Conservation (phyloP, 2,797 vertebrate genomes). For the Neosalanx taihuensis region DNA sequence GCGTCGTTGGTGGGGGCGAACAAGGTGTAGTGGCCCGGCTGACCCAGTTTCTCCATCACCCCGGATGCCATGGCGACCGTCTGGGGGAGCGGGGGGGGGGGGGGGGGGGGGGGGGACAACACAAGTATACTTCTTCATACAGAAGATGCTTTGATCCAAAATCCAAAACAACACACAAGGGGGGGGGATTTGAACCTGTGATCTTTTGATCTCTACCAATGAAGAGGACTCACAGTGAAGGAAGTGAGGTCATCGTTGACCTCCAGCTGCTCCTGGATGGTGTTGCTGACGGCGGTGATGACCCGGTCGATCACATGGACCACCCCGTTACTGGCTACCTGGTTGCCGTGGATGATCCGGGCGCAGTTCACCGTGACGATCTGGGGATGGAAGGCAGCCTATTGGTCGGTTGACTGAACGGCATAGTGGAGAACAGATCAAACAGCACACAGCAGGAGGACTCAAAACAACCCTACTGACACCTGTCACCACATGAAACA, state of each 20-base stretch:
- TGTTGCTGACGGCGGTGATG: conserved; percentile 77
- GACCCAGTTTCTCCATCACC: conserved; percentile 76
- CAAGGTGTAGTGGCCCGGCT: conserved; percentile 87
- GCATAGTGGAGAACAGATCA: background rate
- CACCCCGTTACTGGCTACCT: conserved; percentile 93
- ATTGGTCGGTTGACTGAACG: background rate
- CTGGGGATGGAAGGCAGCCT: conserved; percentile 56
- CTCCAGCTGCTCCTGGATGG: conserved; percentile 83
- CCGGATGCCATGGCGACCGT: conserved; percentile 72
- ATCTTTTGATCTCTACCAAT: too few species aligned
- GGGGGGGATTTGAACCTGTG: too few species aligned
- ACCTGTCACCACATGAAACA: too few species aligned
- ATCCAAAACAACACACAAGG: too few species aligned
- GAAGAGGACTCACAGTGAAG: conserved; percentile 74
- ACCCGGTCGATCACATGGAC: conserved; percentile 93
- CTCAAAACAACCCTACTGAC: too few species aligned
- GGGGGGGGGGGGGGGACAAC: too few species aligned
- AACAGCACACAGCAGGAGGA: too few species aligned
- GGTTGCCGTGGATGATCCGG: conserved; percentile 89
- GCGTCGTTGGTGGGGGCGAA: conserved; percentile 93
- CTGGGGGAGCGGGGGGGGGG: conserved; percentile 56
- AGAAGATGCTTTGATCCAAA: too few species aligned
- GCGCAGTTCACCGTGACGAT: conserved; percentile 97
- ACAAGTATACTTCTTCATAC: too few species aligned
- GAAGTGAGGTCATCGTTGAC: conserved; percentile 77